Percentiles rank a stretch among this genome's conserved stretches.
Evolutionary conservation across 2,888 invertebrate species (phyloP).

Genomic region (Alloplasta piceator): DNA sequence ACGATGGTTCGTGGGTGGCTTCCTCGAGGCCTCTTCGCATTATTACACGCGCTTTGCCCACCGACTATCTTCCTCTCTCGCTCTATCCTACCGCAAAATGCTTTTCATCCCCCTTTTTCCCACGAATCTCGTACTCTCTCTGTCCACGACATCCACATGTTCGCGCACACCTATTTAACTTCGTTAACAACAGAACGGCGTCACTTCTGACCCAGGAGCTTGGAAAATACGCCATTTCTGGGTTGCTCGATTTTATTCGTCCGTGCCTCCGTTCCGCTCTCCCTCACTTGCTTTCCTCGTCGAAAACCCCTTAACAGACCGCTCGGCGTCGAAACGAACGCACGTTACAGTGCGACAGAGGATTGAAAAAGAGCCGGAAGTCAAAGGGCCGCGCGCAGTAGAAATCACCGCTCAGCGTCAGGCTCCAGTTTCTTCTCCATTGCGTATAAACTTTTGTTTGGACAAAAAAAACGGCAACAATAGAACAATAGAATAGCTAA

Average conservation of each 20-base stretch:
- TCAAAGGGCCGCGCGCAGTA: slow-evolving; percentile 51
- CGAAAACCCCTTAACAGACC: slow-evolving; percentile 50
- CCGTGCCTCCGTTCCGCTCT: background rate
- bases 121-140: slow-evolving; percentile 36
- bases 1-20: slow-evolving; percentile 38
- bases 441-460: background rate
- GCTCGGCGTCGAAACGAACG: slow-evolving; percentile 51
- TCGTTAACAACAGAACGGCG: too few species aligned
- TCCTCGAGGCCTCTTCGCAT: slow-evolving; percentile 32
- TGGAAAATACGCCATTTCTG: too few species aligned
- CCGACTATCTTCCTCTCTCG: slow-evolving; percentile 17
- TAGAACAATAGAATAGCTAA: too few species aligned
- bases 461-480: too few species aligned
- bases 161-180: background rate
- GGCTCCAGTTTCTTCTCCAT: background rate
- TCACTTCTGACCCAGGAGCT: too few species aligned
- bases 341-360: background rate
- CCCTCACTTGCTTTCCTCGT: slow-evolving; percentile 24
- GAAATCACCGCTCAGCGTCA: slow-evolving; percentile 28
- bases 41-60: slow-evolving; percentile 34
- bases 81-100: slow-evolving; percentile 21
- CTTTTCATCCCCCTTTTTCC: slow-evolving; percentile 25
- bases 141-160: slow-evolving; percentile 18
- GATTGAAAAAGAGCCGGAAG: slow-evolving; percentile 44
- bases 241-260: background rate